Percentiles rank a stretch among this genome's conserved stretches.
phyloP scores from a whole-genome alignment of 2,113 vertebrate species.

The Castor canadensis region DNA sequence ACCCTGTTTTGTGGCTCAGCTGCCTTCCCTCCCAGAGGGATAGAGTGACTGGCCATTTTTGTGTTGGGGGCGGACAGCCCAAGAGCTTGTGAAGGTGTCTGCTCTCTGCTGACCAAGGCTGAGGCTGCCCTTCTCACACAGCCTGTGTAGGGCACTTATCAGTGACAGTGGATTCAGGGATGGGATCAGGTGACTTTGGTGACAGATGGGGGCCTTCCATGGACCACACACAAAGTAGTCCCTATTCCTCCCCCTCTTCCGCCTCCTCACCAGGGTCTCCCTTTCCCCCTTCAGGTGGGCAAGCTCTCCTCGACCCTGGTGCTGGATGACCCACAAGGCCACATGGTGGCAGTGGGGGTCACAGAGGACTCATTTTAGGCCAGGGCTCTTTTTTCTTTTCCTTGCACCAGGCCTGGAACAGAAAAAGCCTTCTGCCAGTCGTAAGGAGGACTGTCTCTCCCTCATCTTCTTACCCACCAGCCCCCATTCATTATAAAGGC shows the following conservation, averaged over 20 bases:
- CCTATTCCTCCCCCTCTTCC: no score
- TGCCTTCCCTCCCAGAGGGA: neutral
- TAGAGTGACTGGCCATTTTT: neutral
- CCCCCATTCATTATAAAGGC: rapidly evolving
- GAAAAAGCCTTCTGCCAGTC: no score
- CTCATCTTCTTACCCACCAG: rapidly evolving
- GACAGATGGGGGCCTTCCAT: neutral
- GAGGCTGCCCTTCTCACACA: neutral
- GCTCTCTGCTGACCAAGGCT: neutral
- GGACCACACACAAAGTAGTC: neutral
- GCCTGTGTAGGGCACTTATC: no score
- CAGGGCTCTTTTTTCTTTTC: neutral
- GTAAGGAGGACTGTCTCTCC: rapidly evolving
- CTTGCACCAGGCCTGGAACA: rapidly evolving
- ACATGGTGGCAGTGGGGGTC: neutral
- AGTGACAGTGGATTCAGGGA: neutral
- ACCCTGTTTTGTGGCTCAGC: rapidly evolving
- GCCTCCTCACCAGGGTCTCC: no score
- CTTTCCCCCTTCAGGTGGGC: neutral
- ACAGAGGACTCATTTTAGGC: neutral
- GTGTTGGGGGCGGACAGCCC: neutral
- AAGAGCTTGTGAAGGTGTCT: neutral
- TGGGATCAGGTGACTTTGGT: no score
- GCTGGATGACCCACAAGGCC: rapidly evolving
- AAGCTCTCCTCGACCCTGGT: neutral